A percentile compares a stretch with the other conserved stretches of the same genome.
Evolutionary conservation across 2,113 vertebrate genomes (phyloP).

Genomic region (Scytalopus superciliaris): DNA sequence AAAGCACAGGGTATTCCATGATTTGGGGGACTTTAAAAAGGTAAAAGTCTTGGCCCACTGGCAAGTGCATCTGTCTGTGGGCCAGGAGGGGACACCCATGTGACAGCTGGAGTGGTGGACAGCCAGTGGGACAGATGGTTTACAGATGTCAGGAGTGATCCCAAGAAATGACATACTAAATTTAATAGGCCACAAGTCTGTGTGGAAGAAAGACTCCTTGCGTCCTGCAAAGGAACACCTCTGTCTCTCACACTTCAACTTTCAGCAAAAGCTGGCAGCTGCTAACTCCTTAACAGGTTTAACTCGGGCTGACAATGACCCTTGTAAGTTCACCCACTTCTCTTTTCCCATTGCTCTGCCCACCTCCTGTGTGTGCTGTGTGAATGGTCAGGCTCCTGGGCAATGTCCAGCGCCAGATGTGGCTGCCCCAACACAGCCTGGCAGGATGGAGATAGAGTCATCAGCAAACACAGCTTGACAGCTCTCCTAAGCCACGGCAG

Average conservation of each 20-base stretch:
- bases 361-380: background rate
- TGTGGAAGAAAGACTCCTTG: background rate
- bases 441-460: background rate
- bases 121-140: background rate
- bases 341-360: background rate
- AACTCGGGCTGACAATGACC: background rate
- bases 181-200: background rate
- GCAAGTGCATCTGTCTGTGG: rapidly evolving
- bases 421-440: background rate
- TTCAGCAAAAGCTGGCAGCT: background rate
- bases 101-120: background rate
- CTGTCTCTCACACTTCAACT: background rate
- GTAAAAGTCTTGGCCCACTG: background rate
- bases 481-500: background rate
- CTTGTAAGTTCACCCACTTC: background rate
- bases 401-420: background rate
- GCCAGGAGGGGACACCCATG: background rate
- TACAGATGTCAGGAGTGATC: background rate
- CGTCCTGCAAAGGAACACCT: background rate
- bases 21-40: background rate
- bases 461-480: background rate
- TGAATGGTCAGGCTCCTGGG: background rate
- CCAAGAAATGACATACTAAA: background rate
- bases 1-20: background rate
- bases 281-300: background rate